A percentile compares a stretch with the other conserved stretches of the same genome.
phyloP scores from a whole-genome alignment of 1,140 invertebrate genomes.

The Mamestra configurata region DNA sequence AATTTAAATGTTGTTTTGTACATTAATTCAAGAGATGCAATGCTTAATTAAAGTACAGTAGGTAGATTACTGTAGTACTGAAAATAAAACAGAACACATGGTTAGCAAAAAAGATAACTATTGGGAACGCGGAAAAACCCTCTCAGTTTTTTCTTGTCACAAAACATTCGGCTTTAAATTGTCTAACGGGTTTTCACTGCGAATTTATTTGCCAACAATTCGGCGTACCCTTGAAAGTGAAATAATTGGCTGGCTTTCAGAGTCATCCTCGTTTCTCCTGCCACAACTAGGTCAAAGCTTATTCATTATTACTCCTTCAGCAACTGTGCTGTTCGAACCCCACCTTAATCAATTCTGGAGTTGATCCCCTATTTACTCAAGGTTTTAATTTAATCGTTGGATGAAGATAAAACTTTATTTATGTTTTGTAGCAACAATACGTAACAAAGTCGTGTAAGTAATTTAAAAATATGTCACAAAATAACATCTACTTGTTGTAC shows the following conservation, averaged over 20 bases:
- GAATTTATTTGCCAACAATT: conserved; percentile 22
- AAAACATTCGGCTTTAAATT: conserved; percentile 5
- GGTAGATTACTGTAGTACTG: too few relatives aligned
- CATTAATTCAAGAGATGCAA: too few relatives aligned
- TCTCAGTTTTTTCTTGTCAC: not conserved
- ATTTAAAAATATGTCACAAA: too few relatives aligned
- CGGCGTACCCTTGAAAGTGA: conserved; percentile 15
- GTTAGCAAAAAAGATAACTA: not conserved
- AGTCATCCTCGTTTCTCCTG: not conserved
- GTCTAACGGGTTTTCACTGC: not conserved
- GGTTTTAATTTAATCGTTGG: too few relatives aligned
- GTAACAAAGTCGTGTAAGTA: too few relatives aligned
- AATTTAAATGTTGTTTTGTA: too few relatives aligned
- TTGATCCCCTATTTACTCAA: conserved; percentile 6
- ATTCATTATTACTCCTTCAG: conserved; percentile 19
- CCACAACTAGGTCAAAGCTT: conserved; percentile 30
- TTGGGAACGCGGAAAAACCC: not conserved
- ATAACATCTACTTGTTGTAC: too few relatives aligned
- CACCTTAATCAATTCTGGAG: conserved; percentile 27
- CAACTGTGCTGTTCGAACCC: not conserved
- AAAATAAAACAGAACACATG: not conserved
- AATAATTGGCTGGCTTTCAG: conserved; percentile 26
- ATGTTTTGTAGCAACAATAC: too few relatives aligned
- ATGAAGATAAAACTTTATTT: too few relatives aligned
- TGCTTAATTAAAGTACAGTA: too few relatives aligned